Evolutionary conservation across 1,140 invertebrate genomes (phyloP).

Genomic region (Drosophila ercepeae): DNA sequence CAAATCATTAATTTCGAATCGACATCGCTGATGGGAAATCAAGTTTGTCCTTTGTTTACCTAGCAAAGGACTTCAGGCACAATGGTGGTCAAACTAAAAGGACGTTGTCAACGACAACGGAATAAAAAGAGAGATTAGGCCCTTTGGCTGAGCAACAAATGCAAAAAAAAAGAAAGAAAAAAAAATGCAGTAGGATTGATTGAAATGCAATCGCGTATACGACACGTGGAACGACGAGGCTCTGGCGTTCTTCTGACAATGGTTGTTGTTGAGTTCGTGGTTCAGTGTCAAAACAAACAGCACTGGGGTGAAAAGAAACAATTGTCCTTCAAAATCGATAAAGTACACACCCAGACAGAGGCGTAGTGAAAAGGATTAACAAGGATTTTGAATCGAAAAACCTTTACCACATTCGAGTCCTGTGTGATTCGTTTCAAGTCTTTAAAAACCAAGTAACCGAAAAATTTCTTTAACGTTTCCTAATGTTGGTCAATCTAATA

Average conservation of each 20-base stretch:
- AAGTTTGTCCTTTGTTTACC: constrained; percentile 9
- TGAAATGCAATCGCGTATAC: constrained; percentile 53
- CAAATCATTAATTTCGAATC: constrained; percentile 41
- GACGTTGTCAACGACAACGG: constrained; percentile 16
- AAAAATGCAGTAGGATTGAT: constrained; percentile 24
- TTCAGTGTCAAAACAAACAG: constrained; percentile 57
- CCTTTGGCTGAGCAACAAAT: constrained; percentile 7
- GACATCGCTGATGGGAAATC: constrained; percentile 27
- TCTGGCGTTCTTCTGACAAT: constrained; percentile 12
- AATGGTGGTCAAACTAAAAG: not conserved
- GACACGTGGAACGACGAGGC: constrained; percentile 30
- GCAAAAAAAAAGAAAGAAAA: not conserved
- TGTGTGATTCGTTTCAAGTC: no score
- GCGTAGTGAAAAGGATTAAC: not conserved
- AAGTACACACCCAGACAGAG: constrained; percentile 40
- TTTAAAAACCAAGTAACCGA: not conserved
- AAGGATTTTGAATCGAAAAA: not conserved
- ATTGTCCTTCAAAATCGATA: constrained; percentile 54
- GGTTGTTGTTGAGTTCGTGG: constrained; percentile 28
- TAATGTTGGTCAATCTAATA: constrained; percentile 32
- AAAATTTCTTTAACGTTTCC: not conserved
- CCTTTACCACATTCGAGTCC: not conserved
- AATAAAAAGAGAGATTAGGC: constrained; percentile 31
- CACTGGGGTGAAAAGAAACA: constrained; percentile 24
- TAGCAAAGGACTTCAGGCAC: not conserved